A percentile compares a stretch with the other conserved stretches of the same genome.
phyloP scores from a whole-genome alignment of 2,113 vertebrate species.

The Morone chrysops region DNA sequence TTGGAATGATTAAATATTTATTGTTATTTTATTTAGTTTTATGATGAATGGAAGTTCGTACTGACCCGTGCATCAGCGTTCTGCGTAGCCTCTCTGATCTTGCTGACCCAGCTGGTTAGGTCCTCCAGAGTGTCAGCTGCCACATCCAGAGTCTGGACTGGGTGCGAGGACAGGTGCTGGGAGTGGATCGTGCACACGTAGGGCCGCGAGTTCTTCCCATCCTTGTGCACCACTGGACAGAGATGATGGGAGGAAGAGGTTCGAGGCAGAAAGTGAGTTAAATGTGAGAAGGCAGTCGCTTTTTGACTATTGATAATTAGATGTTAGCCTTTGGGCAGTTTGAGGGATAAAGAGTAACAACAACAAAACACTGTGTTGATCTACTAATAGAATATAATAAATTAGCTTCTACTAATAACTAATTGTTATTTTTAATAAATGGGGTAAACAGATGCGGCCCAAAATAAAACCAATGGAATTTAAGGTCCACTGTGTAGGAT shows the following conservation, averaged over 20 bases:
- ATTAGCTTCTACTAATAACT: no score
- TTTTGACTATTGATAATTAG: not conserved
- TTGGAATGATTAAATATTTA: no score
- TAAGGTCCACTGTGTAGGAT: no score
- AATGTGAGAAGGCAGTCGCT: not conserved
- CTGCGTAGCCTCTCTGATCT: slow-evolving; percentile 82
- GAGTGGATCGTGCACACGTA: slow-evolving; percentile 84
- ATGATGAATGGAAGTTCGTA: not conserved
- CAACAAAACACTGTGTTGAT: no score
- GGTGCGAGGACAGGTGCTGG: slow-evolving; percentile 81
- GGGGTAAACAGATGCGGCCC: no score
- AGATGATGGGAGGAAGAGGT: not conserved
- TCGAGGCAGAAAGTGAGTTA: not conserved
- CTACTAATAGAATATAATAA: no score
- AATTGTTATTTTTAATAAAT: no score
- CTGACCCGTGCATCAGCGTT: slow-evolving; percentile 84
- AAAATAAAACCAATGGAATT: no score
- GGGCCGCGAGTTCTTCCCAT: slow-evolving; percentile 79
- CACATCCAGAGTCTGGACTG: slow-evolving; percentile 81
- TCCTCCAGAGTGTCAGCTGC: slow-evolving; percentile 81
- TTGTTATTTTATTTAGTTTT: no score
- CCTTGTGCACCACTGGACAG: slow-evolving; percentile 80
- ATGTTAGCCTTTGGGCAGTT: no score
- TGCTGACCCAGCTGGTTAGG: slow-evolving; percentile 78
- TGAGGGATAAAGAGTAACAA: no score